Conservation (phyloP, 2,113 vertebrate genomes). For the Lampris incognitus region DNA sequence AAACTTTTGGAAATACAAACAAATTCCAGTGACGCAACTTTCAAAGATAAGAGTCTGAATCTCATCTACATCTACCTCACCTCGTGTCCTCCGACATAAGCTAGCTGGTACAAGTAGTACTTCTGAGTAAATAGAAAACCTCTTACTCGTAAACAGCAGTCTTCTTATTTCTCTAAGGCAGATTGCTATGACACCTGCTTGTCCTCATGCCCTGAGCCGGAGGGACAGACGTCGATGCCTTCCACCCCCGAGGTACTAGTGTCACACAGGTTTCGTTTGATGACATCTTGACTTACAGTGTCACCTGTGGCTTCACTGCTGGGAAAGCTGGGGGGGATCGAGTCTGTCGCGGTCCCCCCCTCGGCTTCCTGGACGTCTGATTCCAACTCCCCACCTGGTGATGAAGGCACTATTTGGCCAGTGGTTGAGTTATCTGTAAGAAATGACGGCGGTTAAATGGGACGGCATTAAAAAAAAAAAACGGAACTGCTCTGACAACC, state of each 20-base stretch:
- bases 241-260: slow-evolving; percentile 27
- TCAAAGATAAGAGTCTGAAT: slow-evolving; percentile 24
- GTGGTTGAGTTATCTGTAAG: slow-evolving; percentile 48
- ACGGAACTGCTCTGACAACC: slow-evolving; percentile 16
- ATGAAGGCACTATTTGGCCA: slow-evolving; percentile 40
- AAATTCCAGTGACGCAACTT: slow-evolving; percentile 40
- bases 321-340: not conserved
- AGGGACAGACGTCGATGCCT: not conserved
- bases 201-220: not conserved
- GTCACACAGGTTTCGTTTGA: slow-evolving; percentile 24
- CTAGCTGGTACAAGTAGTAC: not conserved
- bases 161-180: slow-evolving; percentile 22
- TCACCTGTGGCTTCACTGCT: not conserved
- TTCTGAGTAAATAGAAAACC: not conserved
- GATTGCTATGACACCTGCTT: slow-evolving; percentile 8
- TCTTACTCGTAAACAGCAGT: not conserved
- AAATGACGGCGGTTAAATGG: not conserved
- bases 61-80: slow-evolving; percentile 9
- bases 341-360: not conserved
- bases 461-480: slow-evolving; percentile 1
- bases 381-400: slow-evolving; percentile 40
- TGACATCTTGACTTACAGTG: not conserved
- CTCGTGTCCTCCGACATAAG: slow-evolving; percentile 20
- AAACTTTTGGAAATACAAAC: slow-evolving; percentile 29
- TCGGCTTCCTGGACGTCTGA: slow-evolving; percentile 29